phyloP scores from a whole-genome alignment of 2,888 invertebrate species.

The Tipula unca region DNA sequence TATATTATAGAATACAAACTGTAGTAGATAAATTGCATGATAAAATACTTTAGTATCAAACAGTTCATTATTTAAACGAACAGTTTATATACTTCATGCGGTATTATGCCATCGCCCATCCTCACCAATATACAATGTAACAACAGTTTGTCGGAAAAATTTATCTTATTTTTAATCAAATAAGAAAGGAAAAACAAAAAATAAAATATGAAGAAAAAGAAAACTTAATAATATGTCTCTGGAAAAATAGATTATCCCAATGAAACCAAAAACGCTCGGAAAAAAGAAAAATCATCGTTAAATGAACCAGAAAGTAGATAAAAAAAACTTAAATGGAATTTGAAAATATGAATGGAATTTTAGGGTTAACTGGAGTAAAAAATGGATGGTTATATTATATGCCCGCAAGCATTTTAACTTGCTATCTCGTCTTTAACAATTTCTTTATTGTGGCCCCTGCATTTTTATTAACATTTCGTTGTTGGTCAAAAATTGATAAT shows the following conservation, averaged over 20 bases:
- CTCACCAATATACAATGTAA: neutral
- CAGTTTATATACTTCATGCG: neutral
- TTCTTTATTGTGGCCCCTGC: neutral
- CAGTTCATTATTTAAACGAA: neutral
- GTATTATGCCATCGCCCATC: neutral
- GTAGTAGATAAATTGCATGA: neutral
- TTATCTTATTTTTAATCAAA: conserved; percentile 14
- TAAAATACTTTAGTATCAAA: neutral
- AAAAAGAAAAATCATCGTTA: conserved; percentile 1
- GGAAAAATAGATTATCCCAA: neutral
- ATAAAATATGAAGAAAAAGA: neutral
- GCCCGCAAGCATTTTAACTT: neutral
- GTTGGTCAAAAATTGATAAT: neutral
- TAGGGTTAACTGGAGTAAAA: neutral
- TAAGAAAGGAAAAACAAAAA: neutral
- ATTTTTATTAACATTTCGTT: neutral
- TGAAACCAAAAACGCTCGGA: neutral
- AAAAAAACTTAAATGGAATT: neutral
- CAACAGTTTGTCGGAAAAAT: neutral
- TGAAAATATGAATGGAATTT: neutral
- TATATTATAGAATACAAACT: neutral
- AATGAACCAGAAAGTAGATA: conserved; percentile 8
- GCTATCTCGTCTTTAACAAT: neutral
- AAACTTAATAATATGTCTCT: conserved; percentile 8
- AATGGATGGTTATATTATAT: neutral